phyloP scores from a whole-genome alignment of 2,888 invertebrate species.

The Elgonia sp. region DNA sequence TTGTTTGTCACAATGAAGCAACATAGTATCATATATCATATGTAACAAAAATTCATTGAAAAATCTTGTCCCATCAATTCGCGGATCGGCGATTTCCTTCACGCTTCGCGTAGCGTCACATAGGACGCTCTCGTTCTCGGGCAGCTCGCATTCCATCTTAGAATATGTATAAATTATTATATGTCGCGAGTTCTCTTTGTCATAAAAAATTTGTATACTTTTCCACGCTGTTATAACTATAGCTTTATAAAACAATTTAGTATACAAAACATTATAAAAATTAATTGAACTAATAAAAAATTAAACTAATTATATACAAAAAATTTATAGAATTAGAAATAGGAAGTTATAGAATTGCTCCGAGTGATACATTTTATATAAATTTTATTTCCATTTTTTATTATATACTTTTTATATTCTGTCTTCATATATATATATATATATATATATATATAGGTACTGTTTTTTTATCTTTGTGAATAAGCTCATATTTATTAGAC shows the following conservation, averaged over 20 bases:
- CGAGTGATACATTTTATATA: no score
- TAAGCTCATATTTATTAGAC: no score
- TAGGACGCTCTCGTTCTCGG: constrained; percentile 72
- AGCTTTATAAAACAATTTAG: not conserved
- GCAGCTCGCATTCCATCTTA: constrained; percentile 61
- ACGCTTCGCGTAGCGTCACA: constrained; percentile 78
- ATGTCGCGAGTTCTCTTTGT: constrained; percentile 39
- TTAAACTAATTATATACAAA: no score
- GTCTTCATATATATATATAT: no score
- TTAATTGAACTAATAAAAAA: no score
- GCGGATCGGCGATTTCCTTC: constrained; percentile 79
- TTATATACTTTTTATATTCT: no score
- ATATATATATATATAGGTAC: no score
- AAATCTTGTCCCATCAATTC: constrained; percentile 70
- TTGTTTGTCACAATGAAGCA: constrained; percentile 26
- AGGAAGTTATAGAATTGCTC: no score
- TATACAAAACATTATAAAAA: no score
- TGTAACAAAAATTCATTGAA: constrained; percentile 47
- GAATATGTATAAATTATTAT: constrained; percentile 59
- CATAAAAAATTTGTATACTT: constrained; percentile 30
- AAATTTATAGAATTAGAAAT: no score
- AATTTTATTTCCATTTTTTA: no score
- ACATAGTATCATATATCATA: constrained; percentile 44
- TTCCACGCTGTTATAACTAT: not conserved
- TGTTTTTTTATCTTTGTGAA: no score